phyloP scores from a whole-genome alignment of 1,140 invertebrate genomes.

The Pissodes strobi region DNA sequence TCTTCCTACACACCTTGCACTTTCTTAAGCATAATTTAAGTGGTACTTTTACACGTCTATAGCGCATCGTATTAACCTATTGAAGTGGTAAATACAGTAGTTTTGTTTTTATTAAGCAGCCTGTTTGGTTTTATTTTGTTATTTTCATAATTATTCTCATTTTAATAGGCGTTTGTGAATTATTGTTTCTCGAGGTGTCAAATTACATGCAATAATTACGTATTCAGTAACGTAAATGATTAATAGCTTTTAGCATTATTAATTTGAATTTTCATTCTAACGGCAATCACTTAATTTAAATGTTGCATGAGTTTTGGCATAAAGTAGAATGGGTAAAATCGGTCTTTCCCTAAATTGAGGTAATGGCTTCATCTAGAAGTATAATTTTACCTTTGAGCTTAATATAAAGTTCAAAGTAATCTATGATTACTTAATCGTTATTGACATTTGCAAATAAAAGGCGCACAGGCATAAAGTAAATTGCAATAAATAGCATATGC shows the following conservation, averaged over 20 bases:
- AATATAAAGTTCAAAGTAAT: no score
- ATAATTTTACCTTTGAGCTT: no score
- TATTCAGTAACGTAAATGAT: conserved; percentile 11
- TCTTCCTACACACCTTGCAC: conserved; percentile 31
- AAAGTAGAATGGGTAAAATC: no score
- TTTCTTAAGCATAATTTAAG: conserved; percentile 30
- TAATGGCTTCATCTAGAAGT: no score
- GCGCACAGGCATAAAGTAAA: no score
- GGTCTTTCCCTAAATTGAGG: no score
- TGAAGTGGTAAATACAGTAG: conserved; percentile 36
- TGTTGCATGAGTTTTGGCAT: no score
- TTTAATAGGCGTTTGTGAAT: conserved; percentile 28
- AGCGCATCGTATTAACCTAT: conserved; percentile 29
- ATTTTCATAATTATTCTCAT: conserved; percentile 14
- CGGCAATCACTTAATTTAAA: no score
- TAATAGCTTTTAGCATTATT: conserved; percentile 10
- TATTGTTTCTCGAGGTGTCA: conserved; percentile 19
- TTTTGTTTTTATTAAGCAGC: conserved; percentile 29
- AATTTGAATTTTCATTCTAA: no score
- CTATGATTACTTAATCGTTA: no score
- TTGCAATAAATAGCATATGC: no score
- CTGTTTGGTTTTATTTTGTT: conserved; percentile 13
- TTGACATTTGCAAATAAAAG: no score
- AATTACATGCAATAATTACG: conserved; percentile 22
- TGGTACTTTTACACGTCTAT: conserved; percentile 19